Evolutionary conservation across 1,140 invertebrate genomes (phyloP).

Genomic region (Oscheius sp.): DNA sequence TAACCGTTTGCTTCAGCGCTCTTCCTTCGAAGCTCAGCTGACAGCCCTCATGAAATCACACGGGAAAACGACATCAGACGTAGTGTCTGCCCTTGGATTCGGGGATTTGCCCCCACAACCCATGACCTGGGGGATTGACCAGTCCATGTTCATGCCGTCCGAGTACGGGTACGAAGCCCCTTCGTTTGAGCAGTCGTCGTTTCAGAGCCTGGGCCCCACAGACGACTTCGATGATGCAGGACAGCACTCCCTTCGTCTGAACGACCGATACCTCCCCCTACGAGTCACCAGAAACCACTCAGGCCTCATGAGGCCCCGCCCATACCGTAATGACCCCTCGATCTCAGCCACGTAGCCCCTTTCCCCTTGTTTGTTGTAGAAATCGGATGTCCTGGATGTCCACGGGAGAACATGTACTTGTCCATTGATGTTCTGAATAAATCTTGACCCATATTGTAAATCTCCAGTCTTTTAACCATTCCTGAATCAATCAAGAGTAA

Average conservation of each 20-base stretch:
- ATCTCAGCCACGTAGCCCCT: constrained; percentile 6
- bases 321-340: neutral
- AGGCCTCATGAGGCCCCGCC: too few relatives aligned
- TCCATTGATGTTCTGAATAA: too few relatives aligned
- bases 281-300: too few relatives aligned
- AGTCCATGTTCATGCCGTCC: neutral
- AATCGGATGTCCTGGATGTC: too few relatives aligned
- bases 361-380: too few relatives aligned
- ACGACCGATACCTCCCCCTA: neutral
- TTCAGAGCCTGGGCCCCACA: neutral
- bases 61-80: constrained; percentile 16
- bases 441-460: too few relatives aligned
- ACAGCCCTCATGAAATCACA: constrained; percentile 21
- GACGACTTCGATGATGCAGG: neutral
- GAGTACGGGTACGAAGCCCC: neutral
- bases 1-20: neutral
- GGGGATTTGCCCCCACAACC: neutral
- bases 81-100: neutral
- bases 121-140: neutral
- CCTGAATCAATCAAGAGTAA: too few relatives aligned
- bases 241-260: neutral
- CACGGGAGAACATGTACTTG: too few relatives aligned
- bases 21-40: constrained; percentile 22
- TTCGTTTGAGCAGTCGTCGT: neutral
- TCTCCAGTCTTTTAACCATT: too few relatives aligned